phyloP scores from a whole-genome alignment of 2,113 vertebrate species.

The Megalops atlanticus region DNA sequence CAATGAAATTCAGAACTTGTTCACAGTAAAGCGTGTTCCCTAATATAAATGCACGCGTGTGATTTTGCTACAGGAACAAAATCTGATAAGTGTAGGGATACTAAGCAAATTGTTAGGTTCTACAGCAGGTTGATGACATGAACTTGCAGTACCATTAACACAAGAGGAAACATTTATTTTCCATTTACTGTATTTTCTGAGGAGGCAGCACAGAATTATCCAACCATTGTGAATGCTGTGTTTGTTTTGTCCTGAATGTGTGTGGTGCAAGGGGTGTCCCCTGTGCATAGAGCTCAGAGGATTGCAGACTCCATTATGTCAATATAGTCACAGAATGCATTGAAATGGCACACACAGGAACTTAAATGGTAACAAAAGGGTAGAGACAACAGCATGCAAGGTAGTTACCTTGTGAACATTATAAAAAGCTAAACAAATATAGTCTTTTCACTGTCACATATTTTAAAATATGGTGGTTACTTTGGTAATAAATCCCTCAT shows the following conservation, averaged over 20 bases:
- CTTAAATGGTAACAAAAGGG: constrained; percentile 31
- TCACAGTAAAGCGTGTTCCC: constrained; percentile 22
- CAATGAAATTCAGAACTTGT: background rate
- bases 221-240: constrained; percentile 30
- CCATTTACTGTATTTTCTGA: constrained; percentile 26
- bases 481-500: background rate
- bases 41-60: constrained; percentile 37
- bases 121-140: background rate
- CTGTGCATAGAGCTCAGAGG: constrained; percentile 30
- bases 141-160: background rate
- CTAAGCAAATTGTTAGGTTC: constrained; percentile 30
- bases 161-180: background rate
- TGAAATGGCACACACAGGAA: constrained; percentile 36
- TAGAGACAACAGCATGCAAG: constrained; percentile 21
- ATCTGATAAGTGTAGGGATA: constrained; percentile 21
- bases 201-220: constrained; percentile 32
- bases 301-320: constrained; percentile 35
- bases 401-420: background rate
- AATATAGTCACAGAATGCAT: constrained; percentile 24
- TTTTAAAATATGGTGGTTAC: constrained; percentile 7
- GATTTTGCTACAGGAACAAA: constrained; percentile 22
- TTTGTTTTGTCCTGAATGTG: constrained; percentile 31
- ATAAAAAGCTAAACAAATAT: constrained; percentile 14
- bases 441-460: background rate
- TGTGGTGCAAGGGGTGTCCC: constrained; percentile 35